A percentile compares a stretch with the other conserved stretches of the same genome.
Conservation (phyloP, 1,140 invertebrate genomes). For the Aricia agestis region DNA sequence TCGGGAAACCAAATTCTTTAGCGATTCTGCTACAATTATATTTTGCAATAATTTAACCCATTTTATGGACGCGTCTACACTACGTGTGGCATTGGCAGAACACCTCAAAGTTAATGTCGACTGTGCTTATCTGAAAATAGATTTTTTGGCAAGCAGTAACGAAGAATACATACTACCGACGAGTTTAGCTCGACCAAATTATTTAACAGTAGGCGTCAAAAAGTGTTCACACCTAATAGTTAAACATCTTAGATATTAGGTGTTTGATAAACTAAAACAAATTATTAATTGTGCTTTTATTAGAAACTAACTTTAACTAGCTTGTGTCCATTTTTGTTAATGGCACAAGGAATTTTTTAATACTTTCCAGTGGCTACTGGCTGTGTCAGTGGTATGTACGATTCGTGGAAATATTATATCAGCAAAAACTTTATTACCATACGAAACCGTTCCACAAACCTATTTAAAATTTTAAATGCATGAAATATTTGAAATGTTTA, state of each 20-base stretch:
- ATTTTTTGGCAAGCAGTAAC: constrained; percentile 43
- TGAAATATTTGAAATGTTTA: constrained; percentile 17
- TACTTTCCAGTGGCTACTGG: neutral
- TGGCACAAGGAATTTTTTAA: too few species aligned
- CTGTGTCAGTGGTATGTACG: neutral
- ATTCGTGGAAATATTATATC: neutral
- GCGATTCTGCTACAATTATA: neutral
- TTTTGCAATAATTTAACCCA: constrained; percentile 12
- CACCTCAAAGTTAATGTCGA: constrained; percentile 43
- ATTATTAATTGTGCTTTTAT: too few species aligned
- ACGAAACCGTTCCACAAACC: neutral
- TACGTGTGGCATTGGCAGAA: constrained; percentile 41
- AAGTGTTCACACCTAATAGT: constrained; percentile 40
- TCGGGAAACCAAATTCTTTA: constrained; percentile 7
- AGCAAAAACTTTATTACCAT: neutral
- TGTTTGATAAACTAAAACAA: neutral
- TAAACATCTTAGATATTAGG: constrained; percentile 19
- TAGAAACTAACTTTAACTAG: too few species aligned
- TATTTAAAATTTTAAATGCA: neutral
- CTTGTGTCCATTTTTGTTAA: too few species aligned
- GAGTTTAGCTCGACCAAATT: constrained; percentile 34
- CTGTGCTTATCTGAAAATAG: constrained; percentile 38
- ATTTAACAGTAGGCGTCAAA: constrained; percentile 37
- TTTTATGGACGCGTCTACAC: constrained; percentile 10
- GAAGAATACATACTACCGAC: constrained; percentile 36